Percentiles rank a stretch among this genome's conserved stretches.
Evolutionary conservation across 2,113 vertebrate species (phyloP).

Genomic region (Bathybates hornii): DNA sequence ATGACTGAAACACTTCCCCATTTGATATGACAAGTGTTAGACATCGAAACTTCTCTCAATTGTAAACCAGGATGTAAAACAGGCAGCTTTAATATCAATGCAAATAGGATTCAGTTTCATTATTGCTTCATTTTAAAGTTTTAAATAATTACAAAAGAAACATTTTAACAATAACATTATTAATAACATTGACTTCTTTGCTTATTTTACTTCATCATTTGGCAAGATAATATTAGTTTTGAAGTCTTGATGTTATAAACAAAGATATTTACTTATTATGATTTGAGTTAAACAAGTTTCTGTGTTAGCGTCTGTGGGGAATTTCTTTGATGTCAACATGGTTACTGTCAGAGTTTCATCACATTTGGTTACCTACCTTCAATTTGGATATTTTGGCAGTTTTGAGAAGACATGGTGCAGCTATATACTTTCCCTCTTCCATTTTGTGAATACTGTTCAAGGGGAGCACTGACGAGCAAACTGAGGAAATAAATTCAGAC

Average conservation of each 20-base stretch:
- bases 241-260: accelerated
- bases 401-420: not conserved
- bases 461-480: not conserved
- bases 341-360: not conserved
- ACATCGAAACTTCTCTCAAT: not conserved
- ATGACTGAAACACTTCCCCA: not conserved
- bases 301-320: not conserved
- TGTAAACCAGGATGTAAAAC: not conserved
- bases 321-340: not conserved
- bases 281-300: not conserved
- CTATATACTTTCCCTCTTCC: conserved; percentile 12
- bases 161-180: not conserved
- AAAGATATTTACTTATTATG: not conserved
- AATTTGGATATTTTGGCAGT: not conserved
- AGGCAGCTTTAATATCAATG: not conserved
- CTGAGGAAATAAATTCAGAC: not conserved
- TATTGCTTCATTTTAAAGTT: not conserved
- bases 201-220: not conserved
- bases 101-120: not conserved
- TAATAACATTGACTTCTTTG: not conserved
- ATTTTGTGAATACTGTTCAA: not conserved
- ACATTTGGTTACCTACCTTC: not conserved
- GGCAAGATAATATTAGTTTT: not conserved
- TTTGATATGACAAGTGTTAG: not conserved
- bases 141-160: not conserved